phyloP scores from a whole-genome alignment of 2,888 invertebrate genomes.

The Phaedon cochleariae region DNA sequence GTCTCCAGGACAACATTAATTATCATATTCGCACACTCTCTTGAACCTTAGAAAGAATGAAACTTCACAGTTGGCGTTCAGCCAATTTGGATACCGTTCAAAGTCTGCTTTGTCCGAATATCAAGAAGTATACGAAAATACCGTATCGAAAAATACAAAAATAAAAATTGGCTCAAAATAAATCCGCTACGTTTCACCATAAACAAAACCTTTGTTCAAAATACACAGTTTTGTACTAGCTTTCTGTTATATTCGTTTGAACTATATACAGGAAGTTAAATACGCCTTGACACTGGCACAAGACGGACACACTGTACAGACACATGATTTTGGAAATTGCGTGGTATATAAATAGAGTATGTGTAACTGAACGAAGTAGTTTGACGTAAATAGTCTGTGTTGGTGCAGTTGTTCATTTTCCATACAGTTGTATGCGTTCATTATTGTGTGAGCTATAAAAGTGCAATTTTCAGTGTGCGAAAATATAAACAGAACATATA shows the following conservation, averaged over 20 bases:
- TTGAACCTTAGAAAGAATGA: constrained; percentile 51
- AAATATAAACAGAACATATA: background rate
- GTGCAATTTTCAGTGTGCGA: background rate
- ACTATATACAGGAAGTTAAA: constrained; percentile 23
- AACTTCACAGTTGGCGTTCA: constrained; percentile 67
- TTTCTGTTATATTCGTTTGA: constrained; percentile 9
- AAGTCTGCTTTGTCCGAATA: constrained; percentile 25
- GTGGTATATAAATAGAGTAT: constrained; percentile 51
- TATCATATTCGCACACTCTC: constrained; percentile 6
- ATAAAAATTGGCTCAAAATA: background rate
- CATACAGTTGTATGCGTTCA: background rate
- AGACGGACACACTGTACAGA: constrained; percentile 4
- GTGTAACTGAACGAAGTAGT: constrained; percentile 42
- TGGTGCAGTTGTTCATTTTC: constrained; percentile 26
- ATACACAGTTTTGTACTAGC: constrained; percentile 10
- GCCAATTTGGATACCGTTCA: constrained; percentile 65
- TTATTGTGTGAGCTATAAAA: background rate
- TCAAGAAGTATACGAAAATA: constrained; percentile 23
- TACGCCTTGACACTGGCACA: constrained; percentile 22
- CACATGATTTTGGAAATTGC: constrained; percentile 38
- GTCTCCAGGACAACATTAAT: no score
- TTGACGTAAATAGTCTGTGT: constrained; percentile 39
- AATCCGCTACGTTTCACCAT: background rate
- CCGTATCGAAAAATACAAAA: constrained; percentile 3
- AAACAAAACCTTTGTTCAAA: constrained; percentile 19